Conservation (phyloP, 1,140 invertebrate genomes). For the honey bee (Apis mellifera) region Amel_HAv3.1 CM009931.2:9161501-9162000, state of each 20-base stretch:
- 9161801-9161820: slow-evolving; percentile 80
- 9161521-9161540: slow-evolving; percentile 79
- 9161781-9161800: slow-evolving; percentile 74
- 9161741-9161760: background rate
- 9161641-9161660: slow-evolving; percentile 17
- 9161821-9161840: slow-evolving; percentile 77
- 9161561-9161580: slow-evolving; percentile 80
- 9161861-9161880: slow-evolving; percentile 79
- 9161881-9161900: slow-evolving; percentile 76
- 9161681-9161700: background rate
- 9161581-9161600: slow-evolving; percentile 79
- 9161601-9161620: slow-evolving; percentile 81
- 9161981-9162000: background rate
- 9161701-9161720: background rate
- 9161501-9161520: background rate
- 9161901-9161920: slow-evolving; percentile 79
- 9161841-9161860: slow-evolving; percentile 74
- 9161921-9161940: slow-evolving; percentile 73
- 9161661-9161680: too few relatives aligned
- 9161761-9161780: background rate
- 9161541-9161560: slow-evolving; percentile 80
- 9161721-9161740: background rate
- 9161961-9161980: background rate
- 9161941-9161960: background rate
- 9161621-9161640: slow-evolving; percentile 67